Conservation (phyloP, 1,140 invertebrate genomes). For the Drosophila tani region DNA sequence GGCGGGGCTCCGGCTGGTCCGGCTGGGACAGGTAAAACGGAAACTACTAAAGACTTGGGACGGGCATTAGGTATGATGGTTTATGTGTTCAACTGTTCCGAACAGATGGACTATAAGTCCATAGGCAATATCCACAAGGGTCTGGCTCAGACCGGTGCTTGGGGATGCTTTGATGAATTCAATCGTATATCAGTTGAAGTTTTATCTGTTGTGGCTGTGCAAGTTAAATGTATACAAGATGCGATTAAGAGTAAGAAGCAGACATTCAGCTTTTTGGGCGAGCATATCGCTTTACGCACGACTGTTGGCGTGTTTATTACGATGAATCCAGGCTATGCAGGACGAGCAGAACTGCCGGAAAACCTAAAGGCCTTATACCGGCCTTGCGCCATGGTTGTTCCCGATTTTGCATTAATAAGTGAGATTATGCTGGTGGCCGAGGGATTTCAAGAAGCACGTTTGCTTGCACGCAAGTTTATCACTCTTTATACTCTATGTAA, state of each 20-base stretch:
- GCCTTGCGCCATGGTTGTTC: slow-evolving; percentile 97
- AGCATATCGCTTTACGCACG: slow-evolving; percentile 90
- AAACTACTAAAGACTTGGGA: slow-evolving; percentile 97
- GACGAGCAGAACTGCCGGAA: slow-evolving; percentile 91
- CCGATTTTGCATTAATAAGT: slow-evolving; percentile 96
- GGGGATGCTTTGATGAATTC: slow-evolving; percentile 98
- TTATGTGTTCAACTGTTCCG: slow-evolving; percentile 98
- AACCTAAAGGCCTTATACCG: slow-evolving; percentile 85
- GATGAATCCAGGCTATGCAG: slow-evolving; percentile 96
- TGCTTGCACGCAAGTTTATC: slow-evolving; percentile 3
- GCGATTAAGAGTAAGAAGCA: slow-evolving; percentile 93
- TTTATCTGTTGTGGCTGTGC: slow-evolving; percentile 96
- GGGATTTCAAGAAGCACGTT: slow-evolving; percentile 85
- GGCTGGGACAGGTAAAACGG: slow-evolving; percentile 91
- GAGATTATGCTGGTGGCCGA: slow-evolving; percentile 98
- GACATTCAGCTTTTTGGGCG: slow-evolving; percentile 93
- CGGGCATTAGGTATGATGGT: slow-evolving; percentile 96
- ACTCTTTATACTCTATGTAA: slow-evolving; percentile 87
- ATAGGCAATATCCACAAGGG: slow-evolving; percentile 96
- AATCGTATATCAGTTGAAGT: slow-evolving; percentile 97
- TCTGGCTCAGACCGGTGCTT: slow-evolving; percentile 95
- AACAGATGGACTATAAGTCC: slow-evolving; percentile 98
- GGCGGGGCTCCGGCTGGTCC: slow-evolving; percentile 3
- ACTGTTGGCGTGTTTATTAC: slow-evolving; percentile 97
- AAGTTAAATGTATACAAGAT: slow-evolving; percentile 93